Conservation (phyloP, 2,888 invertebrate genomes). For the Electrophaes corylata region DNA sequence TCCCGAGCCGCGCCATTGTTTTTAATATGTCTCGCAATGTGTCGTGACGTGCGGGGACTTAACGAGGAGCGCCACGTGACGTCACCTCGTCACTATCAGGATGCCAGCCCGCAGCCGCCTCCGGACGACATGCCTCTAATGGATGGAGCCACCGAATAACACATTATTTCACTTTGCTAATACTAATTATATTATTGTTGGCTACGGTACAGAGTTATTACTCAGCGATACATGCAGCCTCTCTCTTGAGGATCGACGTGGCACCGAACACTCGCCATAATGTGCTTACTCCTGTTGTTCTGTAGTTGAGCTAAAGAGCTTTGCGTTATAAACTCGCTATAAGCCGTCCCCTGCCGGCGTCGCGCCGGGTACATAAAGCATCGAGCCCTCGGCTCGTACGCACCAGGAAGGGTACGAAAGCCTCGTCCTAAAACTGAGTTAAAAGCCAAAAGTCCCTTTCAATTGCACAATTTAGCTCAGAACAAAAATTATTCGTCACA, state of each 20-base stretch:
- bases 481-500: conserved; percentile 30
- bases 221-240: background rate
- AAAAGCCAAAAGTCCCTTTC: conserved; percentile 23
- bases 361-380: conserved; percentile 6
- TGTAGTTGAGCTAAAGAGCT: background rate
- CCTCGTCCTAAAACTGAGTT: conserved; percentile 14
- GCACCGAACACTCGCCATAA: background rate
- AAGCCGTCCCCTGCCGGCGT: background rate
- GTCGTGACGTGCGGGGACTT: conserved; percentile 48
- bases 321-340: background rate
- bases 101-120: background rate
- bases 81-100: conserved; percentile 10
- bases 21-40: conserved; percentile 53
- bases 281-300: background rate
- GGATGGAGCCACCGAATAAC: conserved; percentile 1
- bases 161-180: conserved; percentile 11
- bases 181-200: conserved; percentile 1
- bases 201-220: background rate
- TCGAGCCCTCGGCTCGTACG: background rate
- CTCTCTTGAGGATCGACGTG: background rate
- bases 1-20: conserved; percentile 40
- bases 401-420: conserved; percentile 1
- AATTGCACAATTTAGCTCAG: conserved; percentile 25
- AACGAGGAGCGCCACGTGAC: conserved; percentile 29
- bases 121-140: conserved; percentile 6